phyloP scores from a whole-genome alignment of 1,140 invertebrate genomes.

The Leucophenga varia region DNA sequence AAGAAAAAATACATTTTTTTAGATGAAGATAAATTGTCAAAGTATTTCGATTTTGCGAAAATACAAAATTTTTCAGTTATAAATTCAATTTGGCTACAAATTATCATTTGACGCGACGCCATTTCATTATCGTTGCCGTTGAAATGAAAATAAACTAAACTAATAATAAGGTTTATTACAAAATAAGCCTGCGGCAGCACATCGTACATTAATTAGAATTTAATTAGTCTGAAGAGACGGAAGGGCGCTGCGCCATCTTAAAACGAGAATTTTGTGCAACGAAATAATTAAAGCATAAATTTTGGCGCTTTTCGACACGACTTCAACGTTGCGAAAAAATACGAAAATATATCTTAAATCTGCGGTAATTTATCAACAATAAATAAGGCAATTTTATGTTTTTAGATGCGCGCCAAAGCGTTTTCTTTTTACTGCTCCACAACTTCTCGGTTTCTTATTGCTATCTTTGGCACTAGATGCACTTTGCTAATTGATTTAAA shows the following conservation, averaged over 20 bases:
- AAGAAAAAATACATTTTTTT: too few species aligned
- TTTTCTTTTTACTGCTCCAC: too few species aligned
- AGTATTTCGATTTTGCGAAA: too few species aligned
- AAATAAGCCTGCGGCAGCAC: constrained; percentile 19
- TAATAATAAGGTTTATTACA: constrained; percentile 3
- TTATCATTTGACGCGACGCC: not conserved
- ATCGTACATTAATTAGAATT: constrained; percentile 39
- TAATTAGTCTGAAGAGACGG: constrained; percentile 31
- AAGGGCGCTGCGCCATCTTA: not conserved
- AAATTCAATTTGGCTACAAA: constrained; percentile 5
- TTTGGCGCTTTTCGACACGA: too few species aligned
- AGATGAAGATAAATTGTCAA: too few species aligned
- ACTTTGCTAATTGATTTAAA: constrained; percentile 51
- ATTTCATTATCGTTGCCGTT: too few species aligned
- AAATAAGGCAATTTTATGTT: constrained; percentile 27
- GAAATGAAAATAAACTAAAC: constrained; percentile 1
- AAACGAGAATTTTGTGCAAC: constrained; percentile 31
- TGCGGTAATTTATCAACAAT: constrained; percentile 3
- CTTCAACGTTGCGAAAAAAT: too few species aligned
- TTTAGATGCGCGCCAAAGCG: constrained; percentile 28
- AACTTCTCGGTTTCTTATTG: not conserved
- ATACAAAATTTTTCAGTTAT: too few species aligned
- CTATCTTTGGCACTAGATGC: constrained; percentile 32
- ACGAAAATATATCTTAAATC: constrained; percentile 2
- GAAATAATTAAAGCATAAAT: too few species aligned